Evolutionary conservation across 1,140 invertebrate genomes (phyloP).

Genomic region (Drosophila ohnishii): DNA sequence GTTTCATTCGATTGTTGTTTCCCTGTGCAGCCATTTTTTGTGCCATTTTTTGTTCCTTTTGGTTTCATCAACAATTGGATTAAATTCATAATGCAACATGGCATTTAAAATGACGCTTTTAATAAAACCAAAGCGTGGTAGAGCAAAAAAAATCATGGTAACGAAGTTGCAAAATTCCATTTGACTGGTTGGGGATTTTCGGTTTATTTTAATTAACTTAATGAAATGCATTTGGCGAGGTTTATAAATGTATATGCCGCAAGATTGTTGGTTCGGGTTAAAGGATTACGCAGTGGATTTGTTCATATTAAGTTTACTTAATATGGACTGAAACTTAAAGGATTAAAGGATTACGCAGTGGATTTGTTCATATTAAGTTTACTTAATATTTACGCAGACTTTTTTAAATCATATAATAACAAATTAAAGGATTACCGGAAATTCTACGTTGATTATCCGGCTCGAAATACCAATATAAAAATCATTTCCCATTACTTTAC

Average conservation of each 20-base stretch:
- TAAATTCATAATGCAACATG: constrained; percentile 70
- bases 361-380: constrained; percentile 5
- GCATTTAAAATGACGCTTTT: constrained; percentile 68
- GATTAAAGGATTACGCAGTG: constrained; percentile 17
- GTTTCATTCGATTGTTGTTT: constrained; percentile 60
- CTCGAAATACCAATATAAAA: too few relatives aligned
- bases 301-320: constrained; percentile 5
- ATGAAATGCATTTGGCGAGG: constrained; percentile 55
- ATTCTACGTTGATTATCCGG: too few relatives aligned
- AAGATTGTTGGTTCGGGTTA: constrained; percentile 15
- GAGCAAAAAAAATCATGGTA: constrained; percentile 8
- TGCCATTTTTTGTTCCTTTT: constrained; percentile 8
- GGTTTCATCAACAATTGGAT: constrained; percentile 63
- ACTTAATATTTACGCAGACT: background rate
- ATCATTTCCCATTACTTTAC: background rate
- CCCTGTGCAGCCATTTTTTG: constrained; percentile 11
- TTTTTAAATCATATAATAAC: too few relatives aligned
- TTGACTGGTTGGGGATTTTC: constrained; percentile 57
- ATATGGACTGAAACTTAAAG: too few relatives aligned
- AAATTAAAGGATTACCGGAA: too few relatives aligned
- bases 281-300: constrained; percentile 13
- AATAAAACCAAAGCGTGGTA: constrained; percentile 45
- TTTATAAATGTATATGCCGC: constrained; percentile 22
- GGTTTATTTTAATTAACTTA: constrained; percentile 76
- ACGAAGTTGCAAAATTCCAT: constrained; percentile 46